These are phyloP conservation scores for Blennius ocellaris DNA, from an alignment of 2,113 vertebrate species.

Conservation along the genomic window DNA sequence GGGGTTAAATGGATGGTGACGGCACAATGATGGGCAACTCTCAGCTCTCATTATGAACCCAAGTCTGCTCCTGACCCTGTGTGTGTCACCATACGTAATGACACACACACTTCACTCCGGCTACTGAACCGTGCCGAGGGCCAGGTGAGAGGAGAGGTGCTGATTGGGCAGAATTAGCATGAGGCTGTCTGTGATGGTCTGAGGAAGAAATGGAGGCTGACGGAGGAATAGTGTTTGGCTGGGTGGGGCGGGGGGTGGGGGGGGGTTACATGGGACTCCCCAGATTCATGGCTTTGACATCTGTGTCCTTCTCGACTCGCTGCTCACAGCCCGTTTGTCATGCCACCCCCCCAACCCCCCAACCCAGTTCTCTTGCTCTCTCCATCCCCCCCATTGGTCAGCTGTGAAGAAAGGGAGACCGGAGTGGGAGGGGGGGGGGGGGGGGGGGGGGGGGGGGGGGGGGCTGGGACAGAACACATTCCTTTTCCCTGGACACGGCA, in stretches of 20 bases:
- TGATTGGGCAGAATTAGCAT: slow-evolving; percentile 83
- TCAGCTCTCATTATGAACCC: slow-evolving; percentile 50
- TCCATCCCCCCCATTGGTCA: slow-evolving; percentile 67
- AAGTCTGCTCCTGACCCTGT: slow-evolving; percentile 66
- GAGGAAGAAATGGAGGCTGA: slow-evolving; percentile 57
- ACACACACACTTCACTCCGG: slow-evolving; percentile 68
- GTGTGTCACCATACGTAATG: slow-evolving; percentile 58
- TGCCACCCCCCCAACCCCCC: slow-evolving; percentile 27
- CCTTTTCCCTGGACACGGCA: slow-evolving; percentile 65
- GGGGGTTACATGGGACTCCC: slow-evolving; percentile 55
- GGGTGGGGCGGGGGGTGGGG: slow-evolving; percentile 61
- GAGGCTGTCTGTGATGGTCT: slow-evolving; percentile 28
- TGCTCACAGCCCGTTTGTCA: slow-evolving; percentile 91
- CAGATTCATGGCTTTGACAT: slow-evolving; percentile 94
- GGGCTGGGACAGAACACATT: slow-evolving; percentile 62
- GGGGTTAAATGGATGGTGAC: slow-evolving; percentile 53
- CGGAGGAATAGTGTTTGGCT: slow-evolving; percentile 11
- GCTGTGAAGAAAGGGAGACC: slow-evolving; percentile 54
- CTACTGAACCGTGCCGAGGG: slow-evolving; percentile 74
- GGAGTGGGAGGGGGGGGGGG: slow-evolving; percentile 38
- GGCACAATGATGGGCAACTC: slow-evolving; percentile 59
- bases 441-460: slow-evolving; percentile 29
- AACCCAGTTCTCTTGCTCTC: slow-evolving; percentile 34
- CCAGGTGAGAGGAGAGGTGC: slow-evolving; percentile 75
- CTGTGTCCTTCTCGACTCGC: slow-evolving; percentile 97